A percentile compares a stretch with the other conserved stretches of the same genome.
These are phyloP conservation scores for Tenualosa ilisha DNA, from an alignment of 2,797 vertebrate genomes.

Conservation along the genomic window DNA sequence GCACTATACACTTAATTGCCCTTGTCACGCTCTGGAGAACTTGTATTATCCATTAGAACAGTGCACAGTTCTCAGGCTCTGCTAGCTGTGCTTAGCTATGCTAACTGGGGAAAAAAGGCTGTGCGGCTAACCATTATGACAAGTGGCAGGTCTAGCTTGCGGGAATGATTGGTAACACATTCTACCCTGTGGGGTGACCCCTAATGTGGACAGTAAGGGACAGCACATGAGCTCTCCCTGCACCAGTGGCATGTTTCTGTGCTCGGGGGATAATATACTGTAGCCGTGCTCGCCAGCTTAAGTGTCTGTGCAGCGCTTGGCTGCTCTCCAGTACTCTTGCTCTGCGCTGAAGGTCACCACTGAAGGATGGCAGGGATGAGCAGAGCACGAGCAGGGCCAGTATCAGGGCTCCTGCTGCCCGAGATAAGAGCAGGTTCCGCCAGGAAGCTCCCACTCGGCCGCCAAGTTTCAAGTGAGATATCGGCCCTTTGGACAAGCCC, in stretches of 20 bases:
- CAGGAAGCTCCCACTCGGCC: background rate
- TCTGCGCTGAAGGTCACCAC: constrained; percentile 47
- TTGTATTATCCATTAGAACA: background rate
- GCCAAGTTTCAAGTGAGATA: constrained; percentile 38
- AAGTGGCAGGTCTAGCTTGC: background rate
- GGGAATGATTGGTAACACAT: background rate
- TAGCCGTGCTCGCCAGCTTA: background rate
- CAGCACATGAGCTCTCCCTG: background rate
- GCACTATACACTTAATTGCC: background rate
- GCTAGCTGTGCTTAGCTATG: background rate
- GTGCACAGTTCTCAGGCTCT: background rate
- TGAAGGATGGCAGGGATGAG: constrained; percentile 40
- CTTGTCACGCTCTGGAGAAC: background rate
- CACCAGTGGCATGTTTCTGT: constrained; percentile 2
- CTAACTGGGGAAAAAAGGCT: background rate
- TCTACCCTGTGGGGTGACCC: background rate
- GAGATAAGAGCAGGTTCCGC: constrained; percentile 49
- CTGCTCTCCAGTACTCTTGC: constrained; percentile 40
- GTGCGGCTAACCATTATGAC: background rate
- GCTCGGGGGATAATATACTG: background rate
- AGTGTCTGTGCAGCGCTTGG: constrained; percentile 17
- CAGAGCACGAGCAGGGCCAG: constrained; percentile 32
- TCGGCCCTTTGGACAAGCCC: background rate
- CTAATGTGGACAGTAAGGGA: background rate
- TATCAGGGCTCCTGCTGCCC: constrained; percentile 48